Evolutionary conservation across 2,113 vertebrate species (phyloP).

Genomic region (Ammodytes dubius): DNA sequence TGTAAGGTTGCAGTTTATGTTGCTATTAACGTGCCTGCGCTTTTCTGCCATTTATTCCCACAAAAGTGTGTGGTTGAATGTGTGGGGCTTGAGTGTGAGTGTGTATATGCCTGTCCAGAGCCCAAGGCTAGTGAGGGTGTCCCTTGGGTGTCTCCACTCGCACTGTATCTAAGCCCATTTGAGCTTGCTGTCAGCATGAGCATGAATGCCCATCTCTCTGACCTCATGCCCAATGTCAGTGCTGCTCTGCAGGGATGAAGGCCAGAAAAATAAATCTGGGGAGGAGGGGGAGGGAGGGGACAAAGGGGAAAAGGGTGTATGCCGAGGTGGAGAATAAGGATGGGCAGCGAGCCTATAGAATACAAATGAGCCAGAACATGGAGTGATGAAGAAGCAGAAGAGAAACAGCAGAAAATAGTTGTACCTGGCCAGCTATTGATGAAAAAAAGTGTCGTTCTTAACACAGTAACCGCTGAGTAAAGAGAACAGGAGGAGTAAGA

Average conservation of each 20-base stretch:
- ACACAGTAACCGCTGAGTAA: conserved; percentile 60
- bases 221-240: conserved; percentile 84
- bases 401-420: conserved; percentile 43
- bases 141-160: conserved; percentile 73
- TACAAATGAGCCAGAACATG: conserved; percentile 72
- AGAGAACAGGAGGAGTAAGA: conserved; percentile 45
- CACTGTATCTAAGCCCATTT: conserved; percentile 78
- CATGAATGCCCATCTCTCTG: conserved; percentile 82
- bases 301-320: conserved; percentile 41
- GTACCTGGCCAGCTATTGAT: conserved; percentile 24
- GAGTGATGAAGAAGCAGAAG: conserved; percentile 59
- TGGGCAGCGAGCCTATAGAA: conserved; percentile 57
- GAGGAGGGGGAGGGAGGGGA: conserved; percentile 51
- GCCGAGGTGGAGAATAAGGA: conserved; percentile 48
- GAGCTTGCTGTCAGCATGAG: conserved; percentile 74
- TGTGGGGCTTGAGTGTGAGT: conserved; percentile 42
- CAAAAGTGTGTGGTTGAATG: conserved; percentile 46
- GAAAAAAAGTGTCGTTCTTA: conserved; percentile 47
- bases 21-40: not conserved
- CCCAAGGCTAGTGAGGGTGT: conserved; percentile 60
- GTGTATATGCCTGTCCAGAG: conserved; percentile 42
- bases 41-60: conserved; percentile 12
- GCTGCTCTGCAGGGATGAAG: conserved; percentile 72
- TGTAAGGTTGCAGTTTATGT: not conserved
- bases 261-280: conserved; percentile 74